Evolutionary conservation across 2,888 invertebrate species (phyloP), one percentile per base, ranked within the genome.

Genomic region (Melolontha melolontha): DNA sequence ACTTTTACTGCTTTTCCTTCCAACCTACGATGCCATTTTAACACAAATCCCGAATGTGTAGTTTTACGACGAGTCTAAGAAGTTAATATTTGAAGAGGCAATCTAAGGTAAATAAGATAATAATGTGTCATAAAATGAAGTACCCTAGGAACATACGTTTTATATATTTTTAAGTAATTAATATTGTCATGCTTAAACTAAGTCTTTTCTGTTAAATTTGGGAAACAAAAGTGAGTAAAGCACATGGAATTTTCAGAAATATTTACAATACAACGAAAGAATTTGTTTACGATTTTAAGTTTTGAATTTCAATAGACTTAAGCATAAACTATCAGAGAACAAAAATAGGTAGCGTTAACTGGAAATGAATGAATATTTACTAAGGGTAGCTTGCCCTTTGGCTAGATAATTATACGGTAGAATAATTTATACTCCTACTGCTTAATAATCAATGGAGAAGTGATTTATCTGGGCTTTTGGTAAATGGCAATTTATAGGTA

Each of bases 61-160:
- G 42, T 42, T 57, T 42, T 42, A 17, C 42, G 57, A 17, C 42
- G 57, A 39, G 41, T 42, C 41, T 57, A 57, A 22, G 42, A 22
- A 41, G 34, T 57, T 42, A 57, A 57, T 57, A 42, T 57, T 57
- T 57, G 22, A 57, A 57, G 27, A 57, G 42, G 44, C 27, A 42
- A 42, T 42, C 42, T 41, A 41, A 57, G 41, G 57, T 42, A 52
- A 52, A 52, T 10, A 52, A 34, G 52, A 22, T 42, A 57, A 57
- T 22, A 14, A 22, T 41, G 5, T 14, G 41, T n/a, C 11, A 41
- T 17, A 22, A 55, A 55, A 39, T 55, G 41, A 41, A 14, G 14
- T 47, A 14, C n/a, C 41, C 11, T 1, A 41, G n/a, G 1, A 40
- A 41, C 6, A 55, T 55, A 10, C 40, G 14, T 40, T 40, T 22